A percentile compares a stretch with the other conserved stretches of the same genome.
These are phyloP conservation scores for Cairina moschata DNA, from an alignment of 2,113 vertebrate species.

Conservation along the genomic window DNA sequence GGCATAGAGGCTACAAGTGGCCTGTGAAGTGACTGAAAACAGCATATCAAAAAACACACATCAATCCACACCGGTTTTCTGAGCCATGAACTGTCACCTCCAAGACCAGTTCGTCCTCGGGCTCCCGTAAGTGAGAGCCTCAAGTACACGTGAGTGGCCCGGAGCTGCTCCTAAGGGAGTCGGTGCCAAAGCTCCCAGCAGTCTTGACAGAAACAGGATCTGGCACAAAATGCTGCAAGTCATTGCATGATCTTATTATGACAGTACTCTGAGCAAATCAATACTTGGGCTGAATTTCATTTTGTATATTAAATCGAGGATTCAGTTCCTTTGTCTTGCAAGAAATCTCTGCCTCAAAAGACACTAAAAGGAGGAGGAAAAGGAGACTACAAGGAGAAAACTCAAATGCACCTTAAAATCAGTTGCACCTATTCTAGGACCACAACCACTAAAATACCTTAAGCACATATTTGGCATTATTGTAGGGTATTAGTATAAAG, in stretches of 20 bases:
- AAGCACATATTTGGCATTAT: background rate
- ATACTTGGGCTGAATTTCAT: slow-evolving; percentile 16
- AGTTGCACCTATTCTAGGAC: background rate
- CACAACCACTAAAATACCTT: slow-evolving; percentile 10
- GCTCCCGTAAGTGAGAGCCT: background rate
- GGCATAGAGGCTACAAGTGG: background rate
- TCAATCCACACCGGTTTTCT: background rate
- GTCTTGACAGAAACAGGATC: slow-evolving; percentile 29
- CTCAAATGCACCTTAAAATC: background rate
- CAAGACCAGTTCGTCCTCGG: background rate
- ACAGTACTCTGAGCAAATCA: slow-evolving; percentile 23
- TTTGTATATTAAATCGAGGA: slow-evolving; percentile 40
- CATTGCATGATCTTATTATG: background rate
- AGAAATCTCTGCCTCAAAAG: slow-evolving; percentile 8
- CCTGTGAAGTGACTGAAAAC: background rate
- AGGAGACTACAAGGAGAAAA: background rate
- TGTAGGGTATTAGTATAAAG: background rate
- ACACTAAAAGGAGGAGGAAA: background rate
- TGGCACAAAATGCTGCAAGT: slow-evolving; percentile 42
- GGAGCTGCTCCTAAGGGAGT: background rate
- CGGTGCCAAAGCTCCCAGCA: background rate
- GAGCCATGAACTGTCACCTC: background rate
- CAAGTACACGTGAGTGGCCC: background rate
- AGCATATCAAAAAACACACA: background rate
- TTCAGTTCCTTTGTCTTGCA: background rate